A percentile compares a stretch with the other conserved stretches of the same genome.
phyloP scores from a whole-genome alignment of 2,888 invertebrate genomes.

The Tanypteryx hageni region DNA sequence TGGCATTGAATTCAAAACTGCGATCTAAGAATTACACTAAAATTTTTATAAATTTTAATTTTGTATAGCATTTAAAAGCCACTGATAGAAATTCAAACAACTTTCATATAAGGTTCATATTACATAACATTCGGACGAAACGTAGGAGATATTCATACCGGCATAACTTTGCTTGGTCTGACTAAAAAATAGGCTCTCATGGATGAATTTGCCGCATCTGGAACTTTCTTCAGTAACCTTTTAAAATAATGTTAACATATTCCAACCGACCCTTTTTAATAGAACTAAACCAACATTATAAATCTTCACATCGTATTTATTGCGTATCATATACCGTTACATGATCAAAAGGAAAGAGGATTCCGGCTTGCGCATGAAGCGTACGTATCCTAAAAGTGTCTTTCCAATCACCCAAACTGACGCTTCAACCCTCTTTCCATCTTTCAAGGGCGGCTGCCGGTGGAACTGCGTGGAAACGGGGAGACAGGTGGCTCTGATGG shows the following conservation, averaged over 20 bases:
- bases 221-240: neutral
- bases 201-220: too few species aligned
- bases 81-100: too few species aligned
- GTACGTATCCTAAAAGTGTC: neutral
- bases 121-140: too few species aligned
- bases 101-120: too few species aligned
- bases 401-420: too few species aligned
- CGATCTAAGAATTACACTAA: too few species aligned
- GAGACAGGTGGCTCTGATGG: constrained; percentile 83
- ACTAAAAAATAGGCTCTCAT: too few species aligned
- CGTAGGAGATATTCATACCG: too few species aligned
- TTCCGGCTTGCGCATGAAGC: neutral
- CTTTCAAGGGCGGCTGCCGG: constrained; percentile 85
- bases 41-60: too few species aligned
- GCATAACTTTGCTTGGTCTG: too few species aligned
- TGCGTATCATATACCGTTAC: neutral
- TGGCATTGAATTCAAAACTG: too few species aligned
- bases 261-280: neutral
- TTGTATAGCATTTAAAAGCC: too few species aligned
- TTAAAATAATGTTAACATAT: neutral
- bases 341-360: neutral
- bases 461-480: constrained; percentile 85
- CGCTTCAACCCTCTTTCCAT: constrained; percentile 14
- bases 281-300: neutral
- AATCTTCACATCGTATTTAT: neutral